These are phyloP conservation scores for Rhineura floridana DNA, from an alignment of 2,113 vertebrate species.

Conservation along the genomic window DNA sequence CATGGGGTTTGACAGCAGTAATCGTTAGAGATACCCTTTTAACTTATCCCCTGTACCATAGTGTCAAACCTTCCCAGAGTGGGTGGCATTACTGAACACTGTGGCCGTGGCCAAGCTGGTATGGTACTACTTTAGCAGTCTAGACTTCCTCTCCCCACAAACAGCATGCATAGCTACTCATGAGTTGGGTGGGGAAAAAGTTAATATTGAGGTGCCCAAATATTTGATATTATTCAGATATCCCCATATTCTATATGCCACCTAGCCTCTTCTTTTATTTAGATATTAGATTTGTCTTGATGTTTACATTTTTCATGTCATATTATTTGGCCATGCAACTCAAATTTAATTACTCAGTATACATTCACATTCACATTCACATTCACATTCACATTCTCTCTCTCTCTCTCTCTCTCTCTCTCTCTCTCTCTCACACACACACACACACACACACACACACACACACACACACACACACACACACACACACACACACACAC, in stretches of 20 bases:
- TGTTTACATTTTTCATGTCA: conserved; percentile 13
- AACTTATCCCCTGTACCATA: neutral
- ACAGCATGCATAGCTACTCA: neutral
- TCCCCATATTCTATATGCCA: neutral
- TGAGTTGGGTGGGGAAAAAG: neutral
- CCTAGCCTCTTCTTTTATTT: conserved; percentile 14
- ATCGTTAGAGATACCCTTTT: neutral
- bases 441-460: neutral
- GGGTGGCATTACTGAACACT: neutral
- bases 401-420: no score
- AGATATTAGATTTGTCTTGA: neutral
- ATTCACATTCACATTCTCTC: no score
- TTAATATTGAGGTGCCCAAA: neutral
- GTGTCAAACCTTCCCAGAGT: neutral
- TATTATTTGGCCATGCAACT: conserved; percentile 7
- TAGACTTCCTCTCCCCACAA: no score
- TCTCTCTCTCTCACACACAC: no score
- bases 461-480: neutral
- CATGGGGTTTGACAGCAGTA: neutral
- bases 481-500: neutral
- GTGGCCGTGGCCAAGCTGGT: neutral
- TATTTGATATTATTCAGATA: neutral
- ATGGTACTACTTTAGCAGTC: no score
- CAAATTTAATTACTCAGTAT: conserved; percentile 20
- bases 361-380: no score